Conservation (phyloP, 2,888 invertebrate species). For the Boloria euphrosyne region DNA sequence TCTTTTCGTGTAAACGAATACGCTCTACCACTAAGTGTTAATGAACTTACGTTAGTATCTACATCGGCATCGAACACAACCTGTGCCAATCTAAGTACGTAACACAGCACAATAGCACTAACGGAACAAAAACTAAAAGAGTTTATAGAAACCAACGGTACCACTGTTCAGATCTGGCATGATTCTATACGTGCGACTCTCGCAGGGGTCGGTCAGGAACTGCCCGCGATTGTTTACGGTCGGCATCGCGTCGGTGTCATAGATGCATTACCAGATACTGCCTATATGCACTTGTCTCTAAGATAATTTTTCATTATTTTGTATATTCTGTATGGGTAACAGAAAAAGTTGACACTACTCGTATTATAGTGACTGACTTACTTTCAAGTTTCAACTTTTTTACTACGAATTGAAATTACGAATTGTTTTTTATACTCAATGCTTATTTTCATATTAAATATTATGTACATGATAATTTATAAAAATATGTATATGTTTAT, state of each 20-base stretch:
- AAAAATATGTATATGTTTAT: too few relatives aligned
- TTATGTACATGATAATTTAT: too few relatives aligned
- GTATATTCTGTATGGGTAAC: too few relatives aligned
- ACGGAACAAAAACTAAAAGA: constrained; percentile 56
- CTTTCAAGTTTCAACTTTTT: too few relatives aligned
- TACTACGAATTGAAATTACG: too few relatives aligned
- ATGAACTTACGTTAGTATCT: constrained; percentile 20
- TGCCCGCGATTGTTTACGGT: constrained; percentile 76
- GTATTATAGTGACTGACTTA: too few relatives aligned
- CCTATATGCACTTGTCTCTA: constrained; percentile 23
- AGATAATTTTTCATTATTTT: constrained; percentile 5
- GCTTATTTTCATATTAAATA: too few relatives aligned
- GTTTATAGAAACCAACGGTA: constrained; percentile 55
- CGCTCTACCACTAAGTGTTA: constrained; percentile 15
- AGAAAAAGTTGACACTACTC: too few relatives aligned
- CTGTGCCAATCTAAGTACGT: constrained; percentile 42
- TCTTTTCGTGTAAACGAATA: background rate
- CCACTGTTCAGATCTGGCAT: constrained; percentile 35
- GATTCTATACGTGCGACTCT: constrained; percentile 52
- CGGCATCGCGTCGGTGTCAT: constrained; percentile 57
- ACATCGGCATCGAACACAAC: constrained; percentile 31
- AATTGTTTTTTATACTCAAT: too few relatives aligned
- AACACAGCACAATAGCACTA: constrained; percentile 62
- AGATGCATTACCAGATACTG: constrained; percentile 46
- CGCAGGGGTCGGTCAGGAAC: constrained; percentile 71